phyloP scores from a whole-genome alignment of 64 coral and sea anemone genomes.

The Montipora efflorescens region DNA sequence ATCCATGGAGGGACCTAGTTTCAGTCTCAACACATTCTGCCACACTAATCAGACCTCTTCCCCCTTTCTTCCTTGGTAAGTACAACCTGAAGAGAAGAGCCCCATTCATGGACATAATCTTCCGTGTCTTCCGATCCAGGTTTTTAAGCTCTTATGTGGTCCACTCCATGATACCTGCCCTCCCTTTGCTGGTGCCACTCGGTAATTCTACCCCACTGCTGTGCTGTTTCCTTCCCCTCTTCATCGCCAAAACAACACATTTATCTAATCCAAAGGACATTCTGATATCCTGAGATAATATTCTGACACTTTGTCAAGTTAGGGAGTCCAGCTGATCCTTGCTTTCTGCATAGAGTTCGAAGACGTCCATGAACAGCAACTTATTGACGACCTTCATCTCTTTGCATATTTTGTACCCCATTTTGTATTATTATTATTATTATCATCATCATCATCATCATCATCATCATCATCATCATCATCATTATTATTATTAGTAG shows the following conservation, averaged over 20 bases:
- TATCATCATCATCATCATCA: too few species aligned
- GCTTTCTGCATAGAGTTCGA: constrained; percentile 8
- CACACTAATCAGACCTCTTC: constrained; percentile 14
- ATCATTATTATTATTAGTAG: too few species aligned
- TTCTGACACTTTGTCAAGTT: neutral
- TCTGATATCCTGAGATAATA: neutral
- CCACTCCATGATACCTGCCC: constrained; percentile 10
- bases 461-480: too few species aligned
- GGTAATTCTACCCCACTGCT: constrained; percentile 10
- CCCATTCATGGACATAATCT: neutral
- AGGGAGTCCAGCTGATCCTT: neutral
- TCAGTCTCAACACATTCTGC: constrained; percentile 12
- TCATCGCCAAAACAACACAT: constrained; percentile 3
- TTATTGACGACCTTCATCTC: neutral
- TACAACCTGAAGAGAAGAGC: neutral
- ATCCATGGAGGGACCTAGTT: neutral
- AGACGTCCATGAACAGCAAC: constrained; percentile 40
- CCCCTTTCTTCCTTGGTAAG: neutral
- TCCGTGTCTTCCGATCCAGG: neutral
- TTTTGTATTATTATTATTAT: too few species aligned
- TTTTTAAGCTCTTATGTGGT: neutral
- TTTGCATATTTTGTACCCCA: too few species aligned
- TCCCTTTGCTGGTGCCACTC: neutral
- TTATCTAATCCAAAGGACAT: neutral
- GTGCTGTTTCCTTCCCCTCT: neutral